phyloP scores from a whole-genome alignment of 2,888 invertebrate genomes.

The Tineola bisselliella region DNA sequence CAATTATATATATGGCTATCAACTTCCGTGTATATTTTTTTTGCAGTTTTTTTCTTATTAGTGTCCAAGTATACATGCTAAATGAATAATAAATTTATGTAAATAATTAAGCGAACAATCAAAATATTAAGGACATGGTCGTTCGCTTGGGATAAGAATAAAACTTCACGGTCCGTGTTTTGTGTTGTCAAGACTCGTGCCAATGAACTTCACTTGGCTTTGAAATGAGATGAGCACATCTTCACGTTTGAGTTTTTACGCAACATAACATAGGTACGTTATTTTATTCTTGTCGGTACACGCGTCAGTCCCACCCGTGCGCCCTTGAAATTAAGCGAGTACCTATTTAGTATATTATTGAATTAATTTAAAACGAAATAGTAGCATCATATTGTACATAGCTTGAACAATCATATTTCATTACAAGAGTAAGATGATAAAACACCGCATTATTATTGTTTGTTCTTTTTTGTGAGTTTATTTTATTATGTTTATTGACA shows the following conservation, averaged over 20 bases:
- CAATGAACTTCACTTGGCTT: constrained; percentile 55
- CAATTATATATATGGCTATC: background rate
- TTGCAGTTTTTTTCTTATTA: background rate
- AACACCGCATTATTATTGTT: too few relatives aligned
- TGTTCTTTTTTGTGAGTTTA: too few relatives aligned
- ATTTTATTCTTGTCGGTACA: background rate
- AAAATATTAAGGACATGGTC: background rate
- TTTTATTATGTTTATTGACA: too few relatives aligned
- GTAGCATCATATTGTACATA: background rate
- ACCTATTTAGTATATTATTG: background rate
- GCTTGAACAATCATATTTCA: too few relatives aligned
- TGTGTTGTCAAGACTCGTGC: constrained; percentile 25
- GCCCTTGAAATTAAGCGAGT: constrained; percentile 7
- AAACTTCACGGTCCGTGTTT: constrained; percentile 1
- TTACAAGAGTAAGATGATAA: too few relatives aligned
- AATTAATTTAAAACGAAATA: background rate
- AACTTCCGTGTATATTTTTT: background rate
- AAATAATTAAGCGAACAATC: background rate
- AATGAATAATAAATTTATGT: background rate
- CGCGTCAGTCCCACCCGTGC: constrained; percentile 8
- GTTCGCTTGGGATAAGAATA: background rate
- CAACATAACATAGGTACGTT: constrained; percentile 22
- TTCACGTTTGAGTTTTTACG: constrained; percentile 33
- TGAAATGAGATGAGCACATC: constrained; percentile 30
- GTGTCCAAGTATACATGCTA: too few relatives aligned